These are phyloP conservation scores for Orgyia antiqua DNA, from an alignment of 2,888 invertebrate genomes.

Conservation along the genomic window DNA sequence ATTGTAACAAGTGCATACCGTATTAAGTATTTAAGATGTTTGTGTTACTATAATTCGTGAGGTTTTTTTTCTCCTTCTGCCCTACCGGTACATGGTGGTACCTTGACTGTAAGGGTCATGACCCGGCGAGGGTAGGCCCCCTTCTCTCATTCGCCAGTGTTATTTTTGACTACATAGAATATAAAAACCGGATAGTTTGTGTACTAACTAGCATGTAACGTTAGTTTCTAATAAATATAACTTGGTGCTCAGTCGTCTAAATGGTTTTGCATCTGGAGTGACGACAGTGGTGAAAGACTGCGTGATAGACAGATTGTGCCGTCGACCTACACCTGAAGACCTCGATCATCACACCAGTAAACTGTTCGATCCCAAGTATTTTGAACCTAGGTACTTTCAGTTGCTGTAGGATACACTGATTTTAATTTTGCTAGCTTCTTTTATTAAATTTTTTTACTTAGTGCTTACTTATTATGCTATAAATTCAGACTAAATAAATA, in stretches of 20 bases:
- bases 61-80: too few species aligned
- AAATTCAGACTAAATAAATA: too few species aligned
- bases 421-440: constrained; percentile 27
- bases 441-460: constrained; percentile 6
- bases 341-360: constrained; percentile 54
- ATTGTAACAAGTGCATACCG: too few species aligned
- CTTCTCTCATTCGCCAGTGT: too few species aligned
- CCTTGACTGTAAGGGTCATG: too few species aligned
- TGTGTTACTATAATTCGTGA: too few species aligned
- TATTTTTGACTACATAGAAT: too few species aligned
- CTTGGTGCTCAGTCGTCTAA: constrained; percentile 76
- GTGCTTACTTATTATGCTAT: background rate
- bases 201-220: too few species aligned
- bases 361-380: constrained; percentile 81
- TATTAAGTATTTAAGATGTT: too few species aligned
- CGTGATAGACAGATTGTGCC: constrained; percentile 80
- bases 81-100: too few species aligned
- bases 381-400: constrained; percentile 81
- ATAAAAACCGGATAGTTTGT: too few species aligned
- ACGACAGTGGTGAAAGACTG: constrained; percentile 83
- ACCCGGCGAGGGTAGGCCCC: too few species aligned
- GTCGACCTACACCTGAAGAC: constrained; percentile 60
- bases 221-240: background rate
- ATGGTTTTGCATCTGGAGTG: constrained; percentile 84
- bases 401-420: constrained; percentile 68